Conservation (phyloP, 2,113 vertebrate species). For the Brachypodius melanocephalos region DNA sequence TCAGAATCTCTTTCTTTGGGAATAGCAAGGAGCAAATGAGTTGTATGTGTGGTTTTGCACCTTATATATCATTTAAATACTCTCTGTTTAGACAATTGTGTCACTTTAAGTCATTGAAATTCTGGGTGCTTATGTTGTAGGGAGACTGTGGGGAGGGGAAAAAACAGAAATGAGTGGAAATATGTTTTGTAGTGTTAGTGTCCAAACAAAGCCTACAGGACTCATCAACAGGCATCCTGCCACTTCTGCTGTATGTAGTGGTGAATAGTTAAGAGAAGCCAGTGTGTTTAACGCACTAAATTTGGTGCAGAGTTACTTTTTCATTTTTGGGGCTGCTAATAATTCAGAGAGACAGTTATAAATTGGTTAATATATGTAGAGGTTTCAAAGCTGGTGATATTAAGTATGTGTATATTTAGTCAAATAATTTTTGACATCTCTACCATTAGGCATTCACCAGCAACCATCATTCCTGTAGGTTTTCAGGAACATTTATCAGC, state of each 20-base stretch:
- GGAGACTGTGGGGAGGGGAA: neutral
- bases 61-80: neutral
- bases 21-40: neutral
- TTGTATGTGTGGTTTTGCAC: neutral
- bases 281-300: neutral
- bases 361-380: neutral
- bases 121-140: neutral
- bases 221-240: neutral
- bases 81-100: neutral
- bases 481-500: constrained; percentile 12
- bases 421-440: neutral
- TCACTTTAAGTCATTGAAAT: neutral
- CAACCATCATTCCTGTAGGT: neutral
- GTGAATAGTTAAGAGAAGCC: neutral
- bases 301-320: neutral
- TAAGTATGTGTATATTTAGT: neutral
- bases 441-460: neutral
- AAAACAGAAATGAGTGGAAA: neutral
- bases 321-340: neutral
- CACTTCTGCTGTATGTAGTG: neutral
- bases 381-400: neutral
- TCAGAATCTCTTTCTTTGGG: neutral
- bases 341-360: neutral
- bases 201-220: neutral
- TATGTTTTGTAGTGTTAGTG: neutral